Evolutionary conservation across 2,113 vertebrate genomes (phyloP), one percentile per base, ranked within the genome.

Genomic region (Trematocara unimaculatum): DNA sequence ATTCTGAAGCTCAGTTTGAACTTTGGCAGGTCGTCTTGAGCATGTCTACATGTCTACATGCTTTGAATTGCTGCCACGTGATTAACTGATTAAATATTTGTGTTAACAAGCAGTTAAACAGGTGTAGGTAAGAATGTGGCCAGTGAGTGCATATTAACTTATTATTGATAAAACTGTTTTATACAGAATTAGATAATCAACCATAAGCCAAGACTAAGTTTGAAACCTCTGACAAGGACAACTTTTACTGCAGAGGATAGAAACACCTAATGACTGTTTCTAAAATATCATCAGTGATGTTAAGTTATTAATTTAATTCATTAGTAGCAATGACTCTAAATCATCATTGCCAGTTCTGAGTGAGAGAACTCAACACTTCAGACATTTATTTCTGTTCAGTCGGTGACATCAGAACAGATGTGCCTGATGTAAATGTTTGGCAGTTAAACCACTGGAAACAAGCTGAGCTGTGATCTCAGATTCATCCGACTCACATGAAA

Each of bases 361-460:
- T 80, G 79, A 87, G 54, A 89, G 70, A 87, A 81, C 14, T 91
- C 58, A 55, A 93, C 88, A 85, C 84, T 88, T 92, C 8, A 81
- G 70, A 81, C 70, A 85, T 90, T 93, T 92, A 91, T 94, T 93
- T 79, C 35, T 91, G 84, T 91, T 84, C 81, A 60, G 47, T 83
- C 18, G 3, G 49, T 93, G 89, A 92, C 78, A 89, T 92, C 85
- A 93, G 87, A 89, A 92, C 87, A 92, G 92, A 93, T 87, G 90
- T 84, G 23, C 62, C 79, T 93, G 90, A 91, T 83, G 84, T 88
- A 87, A 91, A 87, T 13, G 55, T 84, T 89, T 92, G 87, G 85
- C 88, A 80, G 87, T 45, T 67, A 42, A 86, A 78, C 53, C 40
- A 11, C 35, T 8, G 55, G 51, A 47, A 18, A 89, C 83, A 84